Evolutionary conservation across 2,113 vertebrate genomes (phyloP), one percentile per base, ranked within the genome.

Genomic region (Forbesichthys agassizii): DNA sequence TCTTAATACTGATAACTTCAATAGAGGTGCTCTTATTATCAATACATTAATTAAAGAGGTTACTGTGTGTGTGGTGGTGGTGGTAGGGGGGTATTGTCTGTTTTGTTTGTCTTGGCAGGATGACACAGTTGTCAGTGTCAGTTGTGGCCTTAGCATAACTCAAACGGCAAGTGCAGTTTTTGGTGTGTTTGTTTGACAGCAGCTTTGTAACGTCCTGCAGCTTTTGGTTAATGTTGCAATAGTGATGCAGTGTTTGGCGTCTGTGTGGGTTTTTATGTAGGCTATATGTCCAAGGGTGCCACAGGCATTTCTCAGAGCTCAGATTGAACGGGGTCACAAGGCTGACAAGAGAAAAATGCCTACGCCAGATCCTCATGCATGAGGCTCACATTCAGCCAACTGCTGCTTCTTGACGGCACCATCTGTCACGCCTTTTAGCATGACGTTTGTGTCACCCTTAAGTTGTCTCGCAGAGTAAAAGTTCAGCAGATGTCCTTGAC

Each of bases 351-450:
- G 53, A n/a, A 18, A 55, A 14, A 55, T 16, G 53, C 53, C 53
- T n/a, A 55, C 53, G 16, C 14, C 53, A n/a, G 13, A 16, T 55
- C 53, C 53, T n/a, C 1, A 18, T 16, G 8, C 8, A 11, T 8
- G 18, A 42, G 58, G 58, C 13, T 57, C 36, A 10, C 46, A 36
- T 20, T 56, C 20, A 8, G 46, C 9, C 18, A 52, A 60, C 68
- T 67, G 59, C 33, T 61, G 61, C 53, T 54, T 4, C 0, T 53
- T 33, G 63, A 55, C 46, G 0, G 1, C 12, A 27, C 65, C 69
- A 72, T 77, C 69, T 77, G 69, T 72, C 64, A 13, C 47, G 16
- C n/a, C 42, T 13, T 48, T 18, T 61, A 8, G 55, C 33, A 11
- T 12, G 51, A 59, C 18, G 42, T 9, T 33, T 7, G 69, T 48